Percentiles rank a stretch among this genome's conserved stretches.
Conservation (phyloP, 2,113 vertebrate genomes). For the Haemorhous mexicanus region DNA sequence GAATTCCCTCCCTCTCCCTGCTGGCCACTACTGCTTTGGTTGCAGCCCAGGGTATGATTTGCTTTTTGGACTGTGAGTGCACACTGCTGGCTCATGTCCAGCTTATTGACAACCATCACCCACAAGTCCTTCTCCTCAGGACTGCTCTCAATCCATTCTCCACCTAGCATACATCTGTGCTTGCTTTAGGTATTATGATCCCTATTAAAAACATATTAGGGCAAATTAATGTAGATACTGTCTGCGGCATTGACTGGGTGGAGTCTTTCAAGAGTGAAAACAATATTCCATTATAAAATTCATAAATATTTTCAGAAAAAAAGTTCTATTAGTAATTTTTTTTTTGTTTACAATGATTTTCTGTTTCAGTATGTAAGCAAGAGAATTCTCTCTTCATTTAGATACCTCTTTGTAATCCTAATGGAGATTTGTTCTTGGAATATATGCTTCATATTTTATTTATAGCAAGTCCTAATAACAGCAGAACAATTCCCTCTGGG, state of each 20-base stretch:
- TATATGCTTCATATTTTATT: constrained; percentile 68
- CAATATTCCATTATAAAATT: not conserved
- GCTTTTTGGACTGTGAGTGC: not conserved
- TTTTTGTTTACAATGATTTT: constrained; percentile 18
- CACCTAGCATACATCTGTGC: not conserved
- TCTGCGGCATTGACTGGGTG: not conserved
- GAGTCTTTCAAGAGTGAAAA: not conserved
- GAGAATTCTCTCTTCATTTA: constrained; percentile 37
- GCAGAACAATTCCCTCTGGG: constrained; percentile 34
- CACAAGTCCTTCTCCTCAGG: not conserved
- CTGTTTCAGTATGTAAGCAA: constrained; percentile 9
- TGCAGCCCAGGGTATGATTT: not conserved
- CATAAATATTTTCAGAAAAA: not conserved
- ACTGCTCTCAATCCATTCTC: not conserved
- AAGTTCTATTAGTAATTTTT: not conserved
- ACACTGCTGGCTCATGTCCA: not conserved
- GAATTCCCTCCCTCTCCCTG: not conserved
- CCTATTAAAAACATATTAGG: not conserved
- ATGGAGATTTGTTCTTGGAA: constrained; percentile 63
- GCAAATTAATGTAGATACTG: not conserved
- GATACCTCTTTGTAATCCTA: constrained; percentile 53
- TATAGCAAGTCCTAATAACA: constrained; percentile 58
- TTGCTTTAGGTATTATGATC: not conserved
- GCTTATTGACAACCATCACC: not conserved
- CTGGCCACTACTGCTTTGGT: rapidly evolving